phyloP scores from a whole-genome alignment of 2,888 invertebrate genomes.

The Aproaerema taeniolella region DNA sequence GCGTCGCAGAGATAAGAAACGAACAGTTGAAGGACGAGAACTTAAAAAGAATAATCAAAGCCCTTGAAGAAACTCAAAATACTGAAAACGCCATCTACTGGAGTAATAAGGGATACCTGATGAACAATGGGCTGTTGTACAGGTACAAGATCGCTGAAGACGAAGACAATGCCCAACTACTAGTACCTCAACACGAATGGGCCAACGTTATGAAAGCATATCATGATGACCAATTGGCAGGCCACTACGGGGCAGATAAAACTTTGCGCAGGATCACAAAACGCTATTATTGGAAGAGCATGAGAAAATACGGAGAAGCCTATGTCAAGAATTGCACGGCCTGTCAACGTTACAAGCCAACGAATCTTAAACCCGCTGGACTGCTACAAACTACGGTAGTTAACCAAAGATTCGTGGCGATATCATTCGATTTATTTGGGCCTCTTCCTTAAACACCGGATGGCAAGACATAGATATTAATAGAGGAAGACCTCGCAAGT shows the following conservation, averaged over 20 bases:
- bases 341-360: too few species aligned
- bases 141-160: constrained; percentile 1
- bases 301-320: constrained; percentile 21
- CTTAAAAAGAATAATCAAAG: background rate
- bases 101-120: background rate
- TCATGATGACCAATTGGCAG: constrained; percentile 15
- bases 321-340: constrained; percentile 14
- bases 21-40: background rate
- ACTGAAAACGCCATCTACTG: background rate
- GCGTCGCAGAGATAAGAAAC: background rate
- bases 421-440: too few species aligned
- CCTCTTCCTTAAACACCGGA: too few species aligned
- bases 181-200: constrained; percentile 1
- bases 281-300: constrained; percentile 13
- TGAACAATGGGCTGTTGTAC: constrained; percentile 1
- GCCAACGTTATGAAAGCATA: constrained; percentile 5
- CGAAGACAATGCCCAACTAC: constrained; percentile 7
- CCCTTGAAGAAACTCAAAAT: constrained; percentile 1
- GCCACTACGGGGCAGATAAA: constrained; percentile 15
- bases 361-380: too few species aligned
- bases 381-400: too few species aligned
- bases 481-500: too few species aligned
- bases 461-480: too few species aligned
- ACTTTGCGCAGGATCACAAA: constrained; percentile 7
- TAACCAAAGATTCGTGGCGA: too few species aligned